A percentile compares a stretch with the other conserved stretches of the same genome.
phyloP scores from a whole-genome alignment of 1,140 invertebrate genomes.

The Drosophila dunni region DNA sequence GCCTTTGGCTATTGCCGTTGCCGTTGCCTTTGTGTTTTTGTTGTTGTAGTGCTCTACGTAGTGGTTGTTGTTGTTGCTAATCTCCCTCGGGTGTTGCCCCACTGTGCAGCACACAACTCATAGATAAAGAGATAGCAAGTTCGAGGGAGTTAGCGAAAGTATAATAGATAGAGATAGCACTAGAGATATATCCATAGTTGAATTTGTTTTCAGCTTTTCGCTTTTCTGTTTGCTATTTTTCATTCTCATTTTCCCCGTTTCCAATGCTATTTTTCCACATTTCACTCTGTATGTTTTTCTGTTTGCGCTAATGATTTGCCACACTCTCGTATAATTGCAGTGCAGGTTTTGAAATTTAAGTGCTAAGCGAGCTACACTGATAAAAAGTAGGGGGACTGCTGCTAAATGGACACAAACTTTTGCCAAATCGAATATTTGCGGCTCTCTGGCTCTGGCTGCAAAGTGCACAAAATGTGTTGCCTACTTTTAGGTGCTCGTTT shows the following conservation, averaged over 20 bases:
- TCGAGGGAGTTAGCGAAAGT: background rate
- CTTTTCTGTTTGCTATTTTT: background rate
- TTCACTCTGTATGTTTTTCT: constrained; percentile 12
- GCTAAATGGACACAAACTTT: too few relatives aligned
- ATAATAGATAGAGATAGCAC: constrained; percentile 7
- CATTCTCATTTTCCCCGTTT: background rate
- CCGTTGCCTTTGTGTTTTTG: background rate
- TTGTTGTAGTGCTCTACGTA: background rate
- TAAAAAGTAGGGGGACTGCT: too few relatives aligned
- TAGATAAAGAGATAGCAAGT: background rate
- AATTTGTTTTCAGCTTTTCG: background rate
- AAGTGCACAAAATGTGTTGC: too few relatives aligned
- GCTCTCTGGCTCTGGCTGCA: too few relatives aligned
- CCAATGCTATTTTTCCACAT: constrained; percentile 4
- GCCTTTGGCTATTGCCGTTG: constrained; percentile 49
- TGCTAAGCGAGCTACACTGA: background rate
- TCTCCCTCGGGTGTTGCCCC: constrained; percentile 20
- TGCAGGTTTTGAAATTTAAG: constrained; percentile 58
- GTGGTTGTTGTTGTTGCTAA: constrained; percentile 7
- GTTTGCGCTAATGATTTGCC: constrained; percentile 40
- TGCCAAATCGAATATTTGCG: too few relatives aligned
- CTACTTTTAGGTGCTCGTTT: too few relatives aligned
- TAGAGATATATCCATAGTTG: constrained; percentile 30
- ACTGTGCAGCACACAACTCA: background rate
- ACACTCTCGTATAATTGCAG: constrained; percentile 68